Evolutionary conservation across 2,888 invertebrate species (phyloP).

Genomic region (Allygus modestus): DNA sequence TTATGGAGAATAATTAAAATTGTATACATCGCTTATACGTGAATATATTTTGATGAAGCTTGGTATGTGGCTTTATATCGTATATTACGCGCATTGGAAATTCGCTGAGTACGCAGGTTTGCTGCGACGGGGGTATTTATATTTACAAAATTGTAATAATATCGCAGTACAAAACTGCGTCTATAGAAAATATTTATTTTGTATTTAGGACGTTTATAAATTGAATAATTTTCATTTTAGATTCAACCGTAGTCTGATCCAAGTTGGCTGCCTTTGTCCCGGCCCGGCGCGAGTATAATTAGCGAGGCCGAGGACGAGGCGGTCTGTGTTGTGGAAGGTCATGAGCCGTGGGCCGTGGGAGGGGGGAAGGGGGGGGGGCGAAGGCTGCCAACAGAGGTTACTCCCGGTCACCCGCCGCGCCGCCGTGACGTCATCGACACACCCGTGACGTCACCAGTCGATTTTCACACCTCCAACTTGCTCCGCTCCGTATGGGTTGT

Average conservation of each 20-base stretch:
- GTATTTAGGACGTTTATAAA: too few relatives aligned
- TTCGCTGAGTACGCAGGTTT: too few relatives aligned
- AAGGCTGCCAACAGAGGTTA: constrained; percentile 34
- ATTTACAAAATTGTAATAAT: too few relatives aligned
- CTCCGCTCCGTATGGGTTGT: too few relatives aligned
- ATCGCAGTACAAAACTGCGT: too few relatives aligned
- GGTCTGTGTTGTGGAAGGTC: background rate
- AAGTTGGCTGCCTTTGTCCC: background rate
- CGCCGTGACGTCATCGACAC: constrained; percentile 37
- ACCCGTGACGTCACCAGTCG: constrained; percentile 34
- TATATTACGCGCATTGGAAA: too few relatives aligned
- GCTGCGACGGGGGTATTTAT: too few relatives aligned
- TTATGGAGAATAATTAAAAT: too few relatives aligned
- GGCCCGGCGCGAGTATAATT: constrained; percentile 7
- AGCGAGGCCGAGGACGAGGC: constrained; percentile 3
- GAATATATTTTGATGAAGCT: too few relatives aligned
- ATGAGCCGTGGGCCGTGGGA: background rate
- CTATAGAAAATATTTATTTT: too few relatives aligned
- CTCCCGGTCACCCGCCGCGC: constrained; percentile 39
- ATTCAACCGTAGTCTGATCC: background rate
- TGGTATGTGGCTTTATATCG: too few relatives aligned
- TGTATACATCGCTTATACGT: too few relatives aligned
- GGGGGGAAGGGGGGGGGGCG: background rate
- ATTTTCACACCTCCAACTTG: constrained; percentile 26
- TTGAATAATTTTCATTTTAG: background rate